Base-by-base conservation (phyloP, 30 jellyfish, hydroid and myxozoan genomes). In the Phacellophora camtschatica region DNA sequence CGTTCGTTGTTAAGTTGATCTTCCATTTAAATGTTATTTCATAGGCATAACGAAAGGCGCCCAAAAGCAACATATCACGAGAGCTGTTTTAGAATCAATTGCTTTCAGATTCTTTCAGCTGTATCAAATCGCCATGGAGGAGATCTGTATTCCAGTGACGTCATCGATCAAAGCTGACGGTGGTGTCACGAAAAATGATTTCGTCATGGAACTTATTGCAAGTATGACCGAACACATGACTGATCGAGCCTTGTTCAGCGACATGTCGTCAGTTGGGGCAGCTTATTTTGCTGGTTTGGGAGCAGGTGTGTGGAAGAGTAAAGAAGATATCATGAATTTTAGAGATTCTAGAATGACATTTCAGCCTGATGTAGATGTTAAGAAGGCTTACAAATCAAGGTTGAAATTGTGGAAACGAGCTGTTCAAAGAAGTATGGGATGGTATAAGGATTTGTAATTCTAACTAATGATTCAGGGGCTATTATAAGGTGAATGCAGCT, bases 201-300 rank as follows among this genome's bases (percentile, higher is more conserved):
- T 93, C 49, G 90, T 93, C n/a, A 43, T 93, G 88, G 83, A 93
- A 32, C 62, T 82, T 41, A 79, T 86, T 23, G 81, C 97, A 34
- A 30, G 92, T 31, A 41, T 93, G 45, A 74, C 95, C 10, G 75
- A 83, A 8, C 85, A 91, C 50, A 55, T 30, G 16, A 76, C 73
- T 22, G 97, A 83, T 43, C 66, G 96, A 15, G 71, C 99, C 2
- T 46, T 46, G 15, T 63, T 87, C 46, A 41, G 79, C 43, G 96
- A 93, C 73, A 69, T 81, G 96, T 86, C 97, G 1, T 83, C 89
- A 13, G 75, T 86, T 41, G 99, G 99, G n/a, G 97, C 97, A 2
- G 97, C 95, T 1, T 81, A 42, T 62, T 70, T 93, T 35, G 99
- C 99, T 8, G 99, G 99, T 12, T 58, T 93, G 13, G 97, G 96